phyloP scores from a whole-genome alignment of 2,113 vertebrate species.

The Tychaedon coryphoeus region DNA sequence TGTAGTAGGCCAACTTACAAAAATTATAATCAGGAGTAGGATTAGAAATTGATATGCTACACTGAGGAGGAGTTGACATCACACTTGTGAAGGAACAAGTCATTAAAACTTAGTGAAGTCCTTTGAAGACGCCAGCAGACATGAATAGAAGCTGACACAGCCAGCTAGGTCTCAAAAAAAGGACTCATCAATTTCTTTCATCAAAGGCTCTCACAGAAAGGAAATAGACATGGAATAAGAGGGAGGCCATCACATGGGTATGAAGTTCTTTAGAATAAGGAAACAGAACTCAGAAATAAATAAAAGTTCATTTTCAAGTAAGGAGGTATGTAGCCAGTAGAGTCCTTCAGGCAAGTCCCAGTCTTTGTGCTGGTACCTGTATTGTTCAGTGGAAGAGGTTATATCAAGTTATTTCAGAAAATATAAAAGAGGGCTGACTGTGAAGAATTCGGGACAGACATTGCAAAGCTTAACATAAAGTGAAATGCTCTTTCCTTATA shows the following conservation, averaged over 20 bases:
- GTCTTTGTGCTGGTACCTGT: background rate
- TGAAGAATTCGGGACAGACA: background rate
- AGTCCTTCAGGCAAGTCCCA: background rate
- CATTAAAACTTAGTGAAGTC: background rate
- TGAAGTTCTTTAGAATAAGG: background rate
- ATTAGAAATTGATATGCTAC: background rate
- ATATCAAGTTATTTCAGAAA: background rate
- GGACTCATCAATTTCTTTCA: background rate
- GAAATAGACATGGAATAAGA: background rate
- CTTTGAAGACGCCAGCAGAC: constrained; percentile 5
- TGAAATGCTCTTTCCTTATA: background rate
- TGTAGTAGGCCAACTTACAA: background rate
- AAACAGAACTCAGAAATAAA: background rate
- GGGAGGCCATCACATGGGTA: background rate
- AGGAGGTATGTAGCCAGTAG: background rate
- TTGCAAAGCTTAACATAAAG: background rate
- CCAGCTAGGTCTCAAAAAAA: background rate
- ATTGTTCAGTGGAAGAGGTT: background rate
- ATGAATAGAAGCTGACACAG: background rate
- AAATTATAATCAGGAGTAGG: background rate
- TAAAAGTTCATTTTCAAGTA: background rate
- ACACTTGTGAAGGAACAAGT: background rate
- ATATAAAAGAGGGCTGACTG: background rate
- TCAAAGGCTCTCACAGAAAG: background rate
- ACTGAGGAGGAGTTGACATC: background rate